phyloP scores from a whole-genome alignment of 2,113 vertebrate genomes.

The Rhinogobius similis region DNA sequence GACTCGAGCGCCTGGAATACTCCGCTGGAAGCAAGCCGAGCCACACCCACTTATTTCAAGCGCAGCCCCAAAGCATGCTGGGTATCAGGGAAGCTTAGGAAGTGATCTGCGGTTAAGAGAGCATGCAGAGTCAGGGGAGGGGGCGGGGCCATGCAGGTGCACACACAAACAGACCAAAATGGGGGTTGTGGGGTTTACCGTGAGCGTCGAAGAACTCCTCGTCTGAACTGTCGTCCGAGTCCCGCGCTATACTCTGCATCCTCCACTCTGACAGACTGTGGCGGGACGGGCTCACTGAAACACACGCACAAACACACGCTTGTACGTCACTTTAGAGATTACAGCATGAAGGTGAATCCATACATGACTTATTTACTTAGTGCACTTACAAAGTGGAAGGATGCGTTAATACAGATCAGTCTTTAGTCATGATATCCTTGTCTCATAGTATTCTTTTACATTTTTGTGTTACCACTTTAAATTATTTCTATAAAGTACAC shows the following conservation, averaged over 20 bases:
- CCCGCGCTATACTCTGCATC: slow-evolving; percentile 96
- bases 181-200: slow-evolving; percentile 71
- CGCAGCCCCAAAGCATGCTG: slow-evolving; percentile 76
- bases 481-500: too few relatives aligned
- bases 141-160: slow-evolving; percentile 11
- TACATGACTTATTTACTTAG: too few relatives aligned
- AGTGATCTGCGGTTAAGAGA: slow-evolving; percentile 74
- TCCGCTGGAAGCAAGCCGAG: neutral
- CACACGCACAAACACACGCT: slow-evolving; percentile 28
- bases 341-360: too few relatives aligned
- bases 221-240: slow-evolving; percentile 93
- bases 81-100: slow-evolving; percentile 75
- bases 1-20: slow-evolving; percentile 5
- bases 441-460: too few relatives aligned
- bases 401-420: neutral
- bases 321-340: slow-evolving; percentile 19
- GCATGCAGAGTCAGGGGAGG: slow-evolving; percentile 54
- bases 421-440: neutral
- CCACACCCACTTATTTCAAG: slow-evolving; percentile 64
- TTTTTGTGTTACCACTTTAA: too few relatives aligned
- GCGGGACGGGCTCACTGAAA: slow-evolving; percentile 88
- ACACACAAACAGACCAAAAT: slow-evolving; percentile 7
- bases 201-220: slow-evolving; percentile 98
- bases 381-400: too few relatives aligned
- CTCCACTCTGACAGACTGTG: slow-evolving; percentile 95